Evolutionary conservation across 2,113 vertebrate genomes (phyloP), one percentile per base, ranked within the genome.

Genomic region (Hiodon tergisus): DNA sequence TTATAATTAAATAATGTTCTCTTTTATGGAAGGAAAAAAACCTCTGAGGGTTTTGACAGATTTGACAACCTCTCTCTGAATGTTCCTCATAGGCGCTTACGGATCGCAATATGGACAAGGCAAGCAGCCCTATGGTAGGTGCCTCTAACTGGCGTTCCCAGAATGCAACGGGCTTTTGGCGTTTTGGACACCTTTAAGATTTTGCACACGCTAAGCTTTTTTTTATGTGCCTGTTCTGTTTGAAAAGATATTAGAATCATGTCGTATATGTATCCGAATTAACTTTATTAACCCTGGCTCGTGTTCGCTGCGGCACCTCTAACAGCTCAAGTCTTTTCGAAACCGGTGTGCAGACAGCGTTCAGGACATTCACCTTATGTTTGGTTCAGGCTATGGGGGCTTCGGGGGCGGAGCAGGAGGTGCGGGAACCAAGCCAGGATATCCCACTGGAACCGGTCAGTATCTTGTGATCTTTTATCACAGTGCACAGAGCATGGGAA

Each of bases 381-480:
- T 79, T 81, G 66, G 78, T 86, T 71, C 68, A 98, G 97, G 93
- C 74, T 92, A 92, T 0, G 93, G 91, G 0, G 90, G 89, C 60
- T 91, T 91, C 79, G 90, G 88, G 10, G 83, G 87, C 4, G 89
- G 88, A 47, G 69, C 74, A 57, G 90, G 89, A 69, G 61, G 71
- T 78, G 80, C 78, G 2, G 93, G 75, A 48, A 85, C 91, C 17
- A 94, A 89, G 61, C 92, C 93, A 3, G 95, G 94, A 65, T 98
- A 94, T 84, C 97, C 97, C 46, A 89, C 94, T 0, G 95, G 94
- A 72, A 98, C 95, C 82, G 95, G 96, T 98, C 81, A 66, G 82
- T 47, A 59, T 13, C 11, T 48, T 6, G 63, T 47, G 6, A 17
- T 10, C 6, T 31, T 10, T 6, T 6, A 57, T 6, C 6, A 3